Evolutionary conservation across 1,140 invertebrate species (phyloP).

Genomic region (Papilio dardanus): DNA sequence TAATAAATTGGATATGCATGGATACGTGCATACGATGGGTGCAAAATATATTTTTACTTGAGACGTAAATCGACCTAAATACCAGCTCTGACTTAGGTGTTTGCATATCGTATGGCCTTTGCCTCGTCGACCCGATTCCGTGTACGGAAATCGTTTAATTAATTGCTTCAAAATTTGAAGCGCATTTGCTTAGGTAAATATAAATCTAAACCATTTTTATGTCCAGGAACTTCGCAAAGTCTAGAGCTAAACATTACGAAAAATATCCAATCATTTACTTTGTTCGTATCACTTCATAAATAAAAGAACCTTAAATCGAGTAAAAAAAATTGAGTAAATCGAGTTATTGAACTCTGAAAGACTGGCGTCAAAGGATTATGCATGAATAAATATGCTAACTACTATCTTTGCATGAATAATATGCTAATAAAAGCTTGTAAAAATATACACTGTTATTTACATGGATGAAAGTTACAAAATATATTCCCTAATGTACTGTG

Average conservation of each 20-base stretch:
- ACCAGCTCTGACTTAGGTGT: not conserved
- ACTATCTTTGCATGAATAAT: not conserved
- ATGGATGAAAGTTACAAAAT: not conserved
- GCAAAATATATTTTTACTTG: conserved; percentile 1
- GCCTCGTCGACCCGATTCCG: conserved; percentile 1
- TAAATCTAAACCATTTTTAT: not conserved
- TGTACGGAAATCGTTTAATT: conserved; percentile 20
- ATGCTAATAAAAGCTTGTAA: not conserved
- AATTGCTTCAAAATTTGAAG: conserved; percentile 2
- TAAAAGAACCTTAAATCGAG: not conserved
- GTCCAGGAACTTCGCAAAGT: too few relatives aligned
- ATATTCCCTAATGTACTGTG: not conserved
- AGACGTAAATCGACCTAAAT: conserved; percentile 8
- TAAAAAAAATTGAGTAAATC: not conserved
- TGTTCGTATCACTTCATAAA: not conserved
- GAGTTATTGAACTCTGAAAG: not conserved
- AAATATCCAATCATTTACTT: not conserved
- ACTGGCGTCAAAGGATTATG: not conserved
- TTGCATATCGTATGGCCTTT: conserved; percentile 5
- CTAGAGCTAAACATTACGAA: too few relatives aligned
- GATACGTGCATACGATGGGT: too few relatives aligned
- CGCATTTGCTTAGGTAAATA: not conserved
- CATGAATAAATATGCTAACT: too few relatives aligned
- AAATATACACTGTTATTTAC: not conserved
- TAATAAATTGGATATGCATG: not conserved